Conservation (phyloP, 64 coral and sea anemone genomes). For the Pachyseris speciosa region DNA sequence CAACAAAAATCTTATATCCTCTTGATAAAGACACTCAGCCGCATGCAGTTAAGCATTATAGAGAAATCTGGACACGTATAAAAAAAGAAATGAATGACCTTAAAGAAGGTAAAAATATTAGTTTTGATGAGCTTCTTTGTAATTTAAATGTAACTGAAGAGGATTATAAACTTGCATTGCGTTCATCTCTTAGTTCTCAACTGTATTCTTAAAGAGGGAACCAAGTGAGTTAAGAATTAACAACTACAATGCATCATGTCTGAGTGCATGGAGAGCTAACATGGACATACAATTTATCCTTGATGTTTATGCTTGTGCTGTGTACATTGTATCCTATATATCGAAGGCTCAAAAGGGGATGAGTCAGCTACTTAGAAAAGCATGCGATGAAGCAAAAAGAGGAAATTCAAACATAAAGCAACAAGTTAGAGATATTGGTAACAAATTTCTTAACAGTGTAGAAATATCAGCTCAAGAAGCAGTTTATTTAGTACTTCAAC, state of each 20-base stretch:
- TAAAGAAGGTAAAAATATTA: slow-evolving; percentile 42
- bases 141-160: slow-evolving; percentile 21
- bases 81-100: slow-evolving; percentile 26
- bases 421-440: slow-evolving; percentile 15
- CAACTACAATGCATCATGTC: slow-evolving; percentile 11
- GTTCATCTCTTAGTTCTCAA: slow-evolving; percentile 38
- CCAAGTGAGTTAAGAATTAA: slow-evolving; percentile 56
- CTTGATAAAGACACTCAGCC: background rate
- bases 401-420: slow-evolving; percentile 33
- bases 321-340: slow-evolving; percentile 21
- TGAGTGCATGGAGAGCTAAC: slow-evolving; percentile 27
- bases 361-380: background rate
- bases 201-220: slow-evolving; percentile 56
- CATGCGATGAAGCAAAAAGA: slow-evolving; percentile 42
- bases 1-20: slow-evolving; percentile 2
- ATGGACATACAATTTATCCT: slow-evolving; percentile 18
- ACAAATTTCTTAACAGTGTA: slow-evolving; percentile 33
- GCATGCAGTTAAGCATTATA: background rate
- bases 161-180: slow-evolving; percentile 24
- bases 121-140: slow-evolving; percentile 41
- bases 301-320: slow-evolving; percentile 21
- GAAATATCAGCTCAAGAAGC: slow-evolving; percentile 37
- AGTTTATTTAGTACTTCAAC: slow-evolving; percentile 3
- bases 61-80: slow-evolving; percentile 37
- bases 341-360: slow-evolving; percentile 38